Base-by-base conservation (phyloP, 2,888 invertebrate genomes). In the Agapostemon virescens region DNA sequence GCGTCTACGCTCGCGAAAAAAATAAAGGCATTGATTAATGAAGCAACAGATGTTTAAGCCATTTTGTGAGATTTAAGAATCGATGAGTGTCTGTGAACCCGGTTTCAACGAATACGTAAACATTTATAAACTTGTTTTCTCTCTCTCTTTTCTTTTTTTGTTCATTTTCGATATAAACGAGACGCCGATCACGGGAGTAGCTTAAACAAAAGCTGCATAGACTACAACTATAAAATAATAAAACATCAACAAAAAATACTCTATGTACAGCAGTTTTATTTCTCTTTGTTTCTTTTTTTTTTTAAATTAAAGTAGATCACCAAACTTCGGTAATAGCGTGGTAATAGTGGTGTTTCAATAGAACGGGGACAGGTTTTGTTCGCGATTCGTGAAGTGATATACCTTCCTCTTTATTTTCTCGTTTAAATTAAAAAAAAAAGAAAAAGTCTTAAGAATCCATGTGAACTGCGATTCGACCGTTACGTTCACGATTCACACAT, bases 201-300 rank as follows among this genome's bases (percentile, higher is more conserved):
- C 86, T 87, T 87, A 86, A 88, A 85, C 86, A 86, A 76, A 78
- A 80, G 79, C 83, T 84, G 86, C 81, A n/a, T n/a, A 68, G 73
- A 73, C 83, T 79, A 77, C 81, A 79, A 86, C 84, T 86, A 85
- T 82, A 89, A 88, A 89, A 87, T 87, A 89, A 91, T 88, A 89
- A 88, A 90, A 88, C 87, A 88, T 90, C 89, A 89, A 90, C 88
- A 86, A 90, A 90, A 89, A 88, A 89, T 89, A 90, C 89, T 92
- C 91, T 92, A 91, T 92, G 89, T 92, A 92, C 92, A 92, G 89
- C 88, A 89, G 83, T 87, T 92, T 92, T 92, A 92, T 92, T 92
- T 88, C 85, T 86, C 79, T 89, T 83, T 83, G 77, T 58, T 61
- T 33, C 45, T 26, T 17, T 33, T 30, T 61, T 30, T 58, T 58